These are phyloP conservation scores for Oeneis ivallda DNA, from an alignment of 2,888 invertebrate genomes.

Conservation along the genomic window DNA sequence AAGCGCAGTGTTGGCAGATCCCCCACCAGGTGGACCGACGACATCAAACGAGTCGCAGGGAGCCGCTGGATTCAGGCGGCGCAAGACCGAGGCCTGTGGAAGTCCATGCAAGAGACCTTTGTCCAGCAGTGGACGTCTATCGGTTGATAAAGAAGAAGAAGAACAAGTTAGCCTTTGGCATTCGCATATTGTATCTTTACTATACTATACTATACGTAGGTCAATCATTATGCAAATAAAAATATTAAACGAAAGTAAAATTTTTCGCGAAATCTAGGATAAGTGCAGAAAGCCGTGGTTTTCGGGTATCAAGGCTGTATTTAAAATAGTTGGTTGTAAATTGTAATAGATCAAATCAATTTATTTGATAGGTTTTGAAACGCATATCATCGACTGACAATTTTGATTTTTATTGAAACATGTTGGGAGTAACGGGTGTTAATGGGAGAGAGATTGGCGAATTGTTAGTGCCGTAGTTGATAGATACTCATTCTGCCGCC, in stretches of 20 bases:
- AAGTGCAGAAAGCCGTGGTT: conserved; percentile 23
- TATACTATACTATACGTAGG: too few relatives aligned
- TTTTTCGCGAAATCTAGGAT: conserved; percentile 5
- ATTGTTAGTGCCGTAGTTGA: background rate
- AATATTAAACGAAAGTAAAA: conserved; percentile 28
- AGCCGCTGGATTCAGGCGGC: too few relatives aligned
- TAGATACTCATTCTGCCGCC: background rate
- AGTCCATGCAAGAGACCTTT: too few relatives aligned
- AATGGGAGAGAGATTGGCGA: conserved; percentile 15
- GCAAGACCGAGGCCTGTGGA: too few relatives aligned
- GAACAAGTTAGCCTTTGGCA: too few relatives aligned
- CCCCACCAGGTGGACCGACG: too few relatives aligned
- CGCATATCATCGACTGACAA: conserved; percentile 37
- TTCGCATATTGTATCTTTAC: background rate
- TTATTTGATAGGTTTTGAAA: conserved; percentile 42
- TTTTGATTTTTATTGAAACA: conserved; percentile 23
- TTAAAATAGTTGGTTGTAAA: too few relatives aligned
- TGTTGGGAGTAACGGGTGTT: conserved; percentile 32
- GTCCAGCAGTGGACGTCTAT: too few relatives aligned
- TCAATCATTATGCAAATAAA: too few relatives aligned
- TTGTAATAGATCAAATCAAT: conserved; percentile 37
- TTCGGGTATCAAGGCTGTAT: conserved; percentile 48
- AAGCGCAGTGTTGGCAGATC: too few relatives aligned
- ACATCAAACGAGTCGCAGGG: too few relatives aligned
- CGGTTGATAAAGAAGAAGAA: too few relatives aligned